These are phyloP conservation scores for Mythimna impura DNA, from an alignment of 2,888 invertebrate genomes.

Conservation along the genomic window DNA sequence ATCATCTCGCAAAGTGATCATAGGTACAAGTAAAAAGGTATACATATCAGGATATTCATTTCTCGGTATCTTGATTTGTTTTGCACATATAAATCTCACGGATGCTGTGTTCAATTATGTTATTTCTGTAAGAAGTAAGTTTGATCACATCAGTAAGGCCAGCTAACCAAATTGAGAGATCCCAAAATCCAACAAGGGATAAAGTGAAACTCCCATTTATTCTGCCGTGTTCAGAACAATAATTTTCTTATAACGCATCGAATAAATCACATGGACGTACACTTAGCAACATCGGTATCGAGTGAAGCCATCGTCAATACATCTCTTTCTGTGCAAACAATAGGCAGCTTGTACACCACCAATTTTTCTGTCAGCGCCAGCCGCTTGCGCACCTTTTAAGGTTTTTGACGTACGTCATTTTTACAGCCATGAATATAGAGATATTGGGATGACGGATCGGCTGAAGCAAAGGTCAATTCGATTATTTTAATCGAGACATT, in stretches of 20 bases:
- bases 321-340: slow-evolving; percentile 78
- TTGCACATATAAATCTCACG: slow-evolving; percentile 21
- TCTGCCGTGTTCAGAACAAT: slow-evolving; percentile 57
- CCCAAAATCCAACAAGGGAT: slow-evolving; percentile 49
- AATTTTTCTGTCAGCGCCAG: slow-evolving; percentile 82
- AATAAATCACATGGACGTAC: slow-evolving; percentile 71
- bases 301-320: slow-evolving; percentile 76
- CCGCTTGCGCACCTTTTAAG: slow-evolving; percentile 74
- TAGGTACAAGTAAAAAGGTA: not conserved
- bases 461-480: slow-evolving; percentile 81
- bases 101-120: slow-evolving; percentile 26
- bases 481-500: slow-evolving; percentile 87
- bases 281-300: slow-evolving; percentile 71
- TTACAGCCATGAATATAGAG: slow-evolving; percentile 80
- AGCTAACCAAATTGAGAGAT: slow-evolving; percentile 54
- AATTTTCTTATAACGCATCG: slow-evolving; percentile 63
- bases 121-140: slow-evolving; percentile 36
- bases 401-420: slow-evolving; percentile 81
- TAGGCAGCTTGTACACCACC: slow-evolving; percentile 71
- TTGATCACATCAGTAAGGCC: slow-evolving; percentile 60
- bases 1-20: no score
- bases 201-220: slow-evolving; percentile 61
- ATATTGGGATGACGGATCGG: slow-evolving; percentile 81
- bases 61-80: slow-evolving; percentile 36
- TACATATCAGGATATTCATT: slow-evolving; percentile 5